These are phyloP conservation scores for Chrysopa pallens DNA, from an alignment of 1,140 invertebrate species.

Conservation along the genomic window DNA sequence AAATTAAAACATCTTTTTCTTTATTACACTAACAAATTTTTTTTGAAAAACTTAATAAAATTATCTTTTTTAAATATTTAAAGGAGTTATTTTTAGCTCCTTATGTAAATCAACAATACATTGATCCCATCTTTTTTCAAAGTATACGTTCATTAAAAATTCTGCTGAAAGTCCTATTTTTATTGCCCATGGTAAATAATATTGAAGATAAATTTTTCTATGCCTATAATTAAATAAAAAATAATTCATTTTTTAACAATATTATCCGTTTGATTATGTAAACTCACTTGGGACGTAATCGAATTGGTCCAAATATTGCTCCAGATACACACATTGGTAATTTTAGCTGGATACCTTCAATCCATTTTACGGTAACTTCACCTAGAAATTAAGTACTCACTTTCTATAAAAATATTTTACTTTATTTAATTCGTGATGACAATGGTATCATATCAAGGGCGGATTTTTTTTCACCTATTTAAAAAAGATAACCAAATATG, in stretches of 20 bases:
- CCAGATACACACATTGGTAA: conserved; percentile 81
- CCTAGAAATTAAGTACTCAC: conserved; percentile 19
- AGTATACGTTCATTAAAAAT: conserved; percentile 71
- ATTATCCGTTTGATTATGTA: not conserved
- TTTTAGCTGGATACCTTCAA: conserved; percentile 82
- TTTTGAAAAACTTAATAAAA: no score
- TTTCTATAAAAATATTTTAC: not conserved
- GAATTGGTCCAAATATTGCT: conserved; percentile 67
- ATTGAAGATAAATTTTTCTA: conserved; percentile 53
- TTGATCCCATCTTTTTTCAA: conserved; percentile 89
- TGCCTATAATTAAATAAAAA: conserved; percentile 37
- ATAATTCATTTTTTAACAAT: not conserved
- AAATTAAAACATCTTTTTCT: no score
- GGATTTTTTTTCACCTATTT: not conserved
- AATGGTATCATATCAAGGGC: conserved; percentile 3
- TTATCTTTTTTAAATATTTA: conserved; percentile 7
- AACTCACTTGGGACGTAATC: conserved; percentile 60
- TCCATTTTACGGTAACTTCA: conserved; percentile 91
- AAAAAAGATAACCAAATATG: no score
- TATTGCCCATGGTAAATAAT: conserved; percentile 79
- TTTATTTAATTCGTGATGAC: no score
- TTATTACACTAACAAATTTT: no score
- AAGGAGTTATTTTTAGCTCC: conserved; percentile 47
- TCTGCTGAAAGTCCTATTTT: conserved; percentile 55
- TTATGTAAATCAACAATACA: conserved; percentile 58